Evolutionary conservation across 2,888 invertebrate genomes (phyloP).

Genomic region (Cryptus viduatorius): DNA sequence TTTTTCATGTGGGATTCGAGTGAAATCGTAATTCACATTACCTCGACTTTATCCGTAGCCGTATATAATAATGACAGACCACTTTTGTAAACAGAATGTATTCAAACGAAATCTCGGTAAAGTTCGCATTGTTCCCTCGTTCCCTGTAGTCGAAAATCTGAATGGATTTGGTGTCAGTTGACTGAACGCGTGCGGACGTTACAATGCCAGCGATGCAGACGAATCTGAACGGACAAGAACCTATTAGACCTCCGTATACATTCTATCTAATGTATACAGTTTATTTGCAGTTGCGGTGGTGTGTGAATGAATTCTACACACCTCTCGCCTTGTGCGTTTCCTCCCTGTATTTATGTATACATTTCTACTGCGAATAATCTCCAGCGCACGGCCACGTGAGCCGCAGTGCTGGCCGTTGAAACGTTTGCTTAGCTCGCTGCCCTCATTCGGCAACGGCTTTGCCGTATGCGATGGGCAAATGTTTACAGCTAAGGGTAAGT

Average conservation of each 20-base stretch:
- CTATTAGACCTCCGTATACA: neutral
- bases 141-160: slow-evolving; percentile 16
- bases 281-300: neutral
- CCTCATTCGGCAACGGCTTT: slow-evolving; percentile 44
- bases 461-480: slow-evolving; percentile 59
- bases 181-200: neutral
- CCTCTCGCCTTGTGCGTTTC: neutral
- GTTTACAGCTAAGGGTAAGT: slow-evolving; percentile 58
- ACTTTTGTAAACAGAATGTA: neutral
- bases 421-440: slow-evolving; percentile 45
- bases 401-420: slow-evolving; percentile 15
- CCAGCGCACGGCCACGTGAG: slow-evolving; percentile 5
- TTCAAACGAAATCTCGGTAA: slow-evolving; percentile 24
- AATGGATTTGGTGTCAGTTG: slow-evolving; percentile 10
- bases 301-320: neutral
- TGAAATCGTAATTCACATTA: no score
- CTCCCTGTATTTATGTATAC: slow-evolving; percentile 13
- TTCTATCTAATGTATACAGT: neutral
- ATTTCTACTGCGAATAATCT: slow-evolving; percentile 43
- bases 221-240: slow-evolving; percentile 14
- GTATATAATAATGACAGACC: no score
- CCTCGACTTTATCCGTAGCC: no score
- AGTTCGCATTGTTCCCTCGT: neutral
- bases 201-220: slow-evolving; percentile 30
- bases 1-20: no score